Evolutionary conservation across 2,113 vertebrate genomes (phyloP).

Genomic region (Tretioscincus oriximinensis): DNA sequence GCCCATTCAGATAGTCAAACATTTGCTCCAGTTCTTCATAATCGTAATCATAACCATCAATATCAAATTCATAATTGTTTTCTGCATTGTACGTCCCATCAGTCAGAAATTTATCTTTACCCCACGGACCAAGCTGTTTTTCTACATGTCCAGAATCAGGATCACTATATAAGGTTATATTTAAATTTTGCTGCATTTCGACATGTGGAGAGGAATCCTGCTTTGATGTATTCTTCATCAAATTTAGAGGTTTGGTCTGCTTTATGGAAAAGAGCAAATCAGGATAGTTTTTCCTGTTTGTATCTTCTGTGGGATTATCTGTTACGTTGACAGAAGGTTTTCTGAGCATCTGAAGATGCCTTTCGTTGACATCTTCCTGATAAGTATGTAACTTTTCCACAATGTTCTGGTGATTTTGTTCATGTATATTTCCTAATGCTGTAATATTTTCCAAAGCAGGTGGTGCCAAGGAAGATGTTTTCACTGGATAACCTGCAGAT

Average conservation of each 20-base stretch:
- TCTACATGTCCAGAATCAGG: constrained; percentile 48
- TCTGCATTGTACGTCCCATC: constrained; percentile 63
- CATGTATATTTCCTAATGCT: constrained; percentile 27
- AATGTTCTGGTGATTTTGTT: constrained; percentile 33
- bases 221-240: constrained; percentile 59
- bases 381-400: neutral
- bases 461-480: constrained; percentile 23
- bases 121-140: constrained; percentile 71
- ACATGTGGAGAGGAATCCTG: constrained; percentile 55
- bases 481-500: constrained; percentile 31
- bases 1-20: constrained; percentile 82
- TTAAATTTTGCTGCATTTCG: constrained; percentile 72
- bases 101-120: constrained; percentile 63
- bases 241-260: constrained; percentile 64
- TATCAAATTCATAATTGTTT: constrained; percentile 74
- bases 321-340: constrained; percentile 37
- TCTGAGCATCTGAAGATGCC: constrained; percentile 20
- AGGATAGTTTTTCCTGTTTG: constrained; percentile 42
- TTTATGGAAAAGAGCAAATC: constrained; percentile 55
- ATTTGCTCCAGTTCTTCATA: constrained; percentile 85
- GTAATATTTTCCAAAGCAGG: constrained; percentile 56
- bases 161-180: constrained; percentile 75
- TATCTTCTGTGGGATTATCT: constrained; percentile 66
- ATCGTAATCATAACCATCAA: constrained; percentile 81
- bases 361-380: constrained; percentile 40